These are phyloP conservation scores for Rhagonycha fulva DNA, from an alignment of 2,888 invertebrate species.

Conservation along the genomic window DNA sequence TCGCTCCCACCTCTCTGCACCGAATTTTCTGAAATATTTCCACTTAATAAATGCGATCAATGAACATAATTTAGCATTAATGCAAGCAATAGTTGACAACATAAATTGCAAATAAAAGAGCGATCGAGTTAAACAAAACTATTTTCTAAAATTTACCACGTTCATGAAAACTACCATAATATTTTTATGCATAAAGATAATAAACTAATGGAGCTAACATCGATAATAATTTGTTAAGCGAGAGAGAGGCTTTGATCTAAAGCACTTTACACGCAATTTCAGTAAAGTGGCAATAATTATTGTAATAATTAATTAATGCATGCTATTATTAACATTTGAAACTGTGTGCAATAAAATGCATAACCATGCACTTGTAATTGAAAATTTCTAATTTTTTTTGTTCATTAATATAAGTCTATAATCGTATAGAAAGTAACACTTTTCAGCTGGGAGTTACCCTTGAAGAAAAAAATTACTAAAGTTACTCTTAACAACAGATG, in stretches of 20 bases:
- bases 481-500: too few species aligned
- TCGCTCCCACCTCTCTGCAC: constrained; percentile 52
- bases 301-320: not conserved
- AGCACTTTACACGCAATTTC: constrained; percentile 1
- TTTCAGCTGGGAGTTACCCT: too few species aligned
- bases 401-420: too few species aligned
- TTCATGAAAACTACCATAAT: constrained; percentile 3
- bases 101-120: constrained; percentile 42
- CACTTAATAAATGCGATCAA: constrained; percentile 3
- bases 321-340: not conserved
- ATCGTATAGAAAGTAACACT: too few species aligned
- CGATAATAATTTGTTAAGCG: not conserved
- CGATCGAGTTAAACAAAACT: constrained; percentile 51
- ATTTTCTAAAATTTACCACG: constrained; percentile 6
- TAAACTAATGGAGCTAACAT: not conserved
- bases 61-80: constrained; percentile 23
- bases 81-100: constrained; percentile 36
- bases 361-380: not conserved
- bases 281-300: not conserved
- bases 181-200: not conserved
- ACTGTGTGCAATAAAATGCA: not conserved
- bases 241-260: not conserved
- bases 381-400: not conserved
- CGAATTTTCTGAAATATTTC: constrained; percentile 22
- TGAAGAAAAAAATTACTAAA: too few species aligned